Conservation (phyloP, 1,140 invertebrate genomes). For the Bradynema listronoti region DNA sequence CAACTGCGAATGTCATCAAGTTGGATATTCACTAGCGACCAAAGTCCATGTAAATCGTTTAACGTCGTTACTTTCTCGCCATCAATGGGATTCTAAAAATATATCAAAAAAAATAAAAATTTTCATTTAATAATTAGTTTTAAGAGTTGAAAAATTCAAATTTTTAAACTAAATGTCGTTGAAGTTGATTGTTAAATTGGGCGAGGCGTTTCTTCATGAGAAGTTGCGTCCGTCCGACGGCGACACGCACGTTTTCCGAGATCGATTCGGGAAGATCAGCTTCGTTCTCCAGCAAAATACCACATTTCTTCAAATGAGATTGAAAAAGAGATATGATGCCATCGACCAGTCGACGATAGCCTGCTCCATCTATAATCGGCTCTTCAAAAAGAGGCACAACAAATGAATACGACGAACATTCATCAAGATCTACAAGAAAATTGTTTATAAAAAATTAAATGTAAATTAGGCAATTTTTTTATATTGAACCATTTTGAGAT, state of each 20-base stretch:
- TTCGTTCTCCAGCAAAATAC: conserved; percentile 1
- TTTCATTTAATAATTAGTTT: not conserved
- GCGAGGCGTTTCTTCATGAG: conserved; percentile 20
- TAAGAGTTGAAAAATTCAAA: not conserved
- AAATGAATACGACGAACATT: conserved; percentile 10
- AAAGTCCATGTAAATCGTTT: conserved; percentile 26
- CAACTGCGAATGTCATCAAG: conserved; percentile 22
- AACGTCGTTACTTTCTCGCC: conserved; percentile 19
- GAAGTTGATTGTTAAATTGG: conserved; percentile 22
- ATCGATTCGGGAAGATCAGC: conserved; percentile 2
- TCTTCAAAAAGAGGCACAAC: not conserved
- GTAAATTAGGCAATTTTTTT: no score
- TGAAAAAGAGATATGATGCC: not conserved
- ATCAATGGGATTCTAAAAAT: conserved; percentile 21
- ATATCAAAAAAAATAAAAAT: not conserved
- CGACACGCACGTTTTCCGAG: conserved; percentile 16
- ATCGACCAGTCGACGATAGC: conserved; percentile 9
- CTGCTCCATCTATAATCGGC: not conserved
- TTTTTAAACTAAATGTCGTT: conserved; percentile 13
- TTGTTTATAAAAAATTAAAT: no score
- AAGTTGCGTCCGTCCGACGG: conserved; percentile 23
- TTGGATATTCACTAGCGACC: conserved; percentile 25
- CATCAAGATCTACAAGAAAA: no score
- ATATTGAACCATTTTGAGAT: not conserved
- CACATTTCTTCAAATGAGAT: conserved; percentile 3